Evolutionary conservation across 1,140 invertebrate genomes (phyloP).

Genomic region (Hyles vespertilio): DNA sequence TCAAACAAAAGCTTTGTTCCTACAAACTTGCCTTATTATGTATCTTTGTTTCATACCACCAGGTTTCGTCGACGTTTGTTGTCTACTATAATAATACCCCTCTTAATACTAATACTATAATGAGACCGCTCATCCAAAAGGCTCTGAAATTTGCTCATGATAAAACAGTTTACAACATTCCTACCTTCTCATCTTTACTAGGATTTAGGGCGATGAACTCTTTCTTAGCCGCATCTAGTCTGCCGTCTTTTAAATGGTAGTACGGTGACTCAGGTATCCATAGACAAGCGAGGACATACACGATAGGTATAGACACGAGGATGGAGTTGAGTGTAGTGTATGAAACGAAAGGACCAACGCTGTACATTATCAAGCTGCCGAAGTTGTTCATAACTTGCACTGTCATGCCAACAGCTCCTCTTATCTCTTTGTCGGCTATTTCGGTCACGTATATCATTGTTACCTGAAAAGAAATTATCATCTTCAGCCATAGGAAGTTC

Average conservation of each 20-base stretch:
- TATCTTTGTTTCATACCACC: too few relatives aligned
- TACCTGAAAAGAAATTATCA: slow-evolving; percentile 58
- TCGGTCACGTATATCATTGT: slow-evolving; percentile 83
- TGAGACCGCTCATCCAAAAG: too few relatives aligned
- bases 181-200: slow-evolving; percentile 55
- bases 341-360: slow-evolving; percentile 76
- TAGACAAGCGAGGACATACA: slow-evolving; percentile 78
- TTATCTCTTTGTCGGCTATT: slow-evolving; percentile 81
- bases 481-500: background rate
- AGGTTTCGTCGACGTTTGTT: too few relatives aligned
- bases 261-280: slow-evolving; percentile 89
- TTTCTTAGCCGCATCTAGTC: slow-evolving; percentile 62
- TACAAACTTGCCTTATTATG: too few relatives aligned
- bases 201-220: slow-evolving; percentile 66
- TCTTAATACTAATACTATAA: too few relatives aligned
- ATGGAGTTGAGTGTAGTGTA: slow-evolving; percentile 73
- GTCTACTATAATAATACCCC: too few relatives aligned
- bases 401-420: slow-evolving; percentile 81
- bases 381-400: slow-evolving; percentile 82
- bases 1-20: too few relatives aligned
- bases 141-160: background rate
- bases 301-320: slow-evolving; percentile 60
- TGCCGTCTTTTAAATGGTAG: slow-evolving; percentile 78
- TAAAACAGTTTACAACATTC: background rate
- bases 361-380: slow-evolving; percentile 77